Evolutionary conservation across 2,888 invertebrate genomes (phyloP), one percentile per base, ranked within the genome.

Genomic region (Philaethria dido): DNA sequence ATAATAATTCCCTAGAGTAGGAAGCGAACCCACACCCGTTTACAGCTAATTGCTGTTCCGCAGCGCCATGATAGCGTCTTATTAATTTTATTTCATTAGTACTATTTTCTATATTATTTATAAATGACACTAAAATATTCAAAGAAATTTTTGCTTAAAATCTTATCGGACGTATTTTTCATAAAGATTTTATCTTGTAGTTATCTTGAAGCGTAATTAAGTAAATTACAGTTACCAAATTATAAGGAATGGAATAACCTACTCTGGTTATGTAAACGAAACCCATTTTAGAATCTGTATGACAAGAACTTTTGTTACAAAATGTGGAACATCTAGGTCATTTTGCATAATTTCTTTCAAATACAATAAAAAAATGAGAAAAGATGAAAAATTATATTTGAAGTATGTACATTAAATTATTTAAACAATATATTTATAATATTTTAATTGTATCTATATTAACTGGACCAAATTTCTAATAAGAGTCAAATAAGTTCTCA

Each of bases 221-320:
- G 14, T 6, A 25, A 16, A 39, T 13, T 13, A 13, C 13, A 39
- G 13, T 39, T 39, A 44, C 44, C 16, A 44, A 44, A 44, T 44
- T 3, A 1, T 16, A 16, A n/a, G 25, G 25, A 25, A n/a, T n/a
- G 14, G 25, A 48, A 5, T 48, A 22, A n/a, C n/a, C n/a, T n/a
- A n/a, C n/a, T n/a, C n/a, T n/a, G 48, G 48, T 25, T 14, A 48
- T 25, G 48, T 25, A 6, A 48, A 48, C 48, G 44, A 44, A 16
- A 44, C 44, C 6, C 1, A 16, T 8, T 44, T 8, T n/a, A n/a
- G 13, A 25, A n/a, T 2, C 14, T 20, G 20, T 18, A 3, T 48
- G 48, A 48, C 14, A 48, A 47, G 20, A 39, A 13, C 39, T 13
- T 39, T 13, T 39, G 11, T 20, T 11, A 47, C 47, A 47, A 1